Percentiles rank a stretch among this genome's conserved stretches.
Conservation (phyloP, 2,888 invertebrate genomes). For the Argyresthia albistria region DNA sequence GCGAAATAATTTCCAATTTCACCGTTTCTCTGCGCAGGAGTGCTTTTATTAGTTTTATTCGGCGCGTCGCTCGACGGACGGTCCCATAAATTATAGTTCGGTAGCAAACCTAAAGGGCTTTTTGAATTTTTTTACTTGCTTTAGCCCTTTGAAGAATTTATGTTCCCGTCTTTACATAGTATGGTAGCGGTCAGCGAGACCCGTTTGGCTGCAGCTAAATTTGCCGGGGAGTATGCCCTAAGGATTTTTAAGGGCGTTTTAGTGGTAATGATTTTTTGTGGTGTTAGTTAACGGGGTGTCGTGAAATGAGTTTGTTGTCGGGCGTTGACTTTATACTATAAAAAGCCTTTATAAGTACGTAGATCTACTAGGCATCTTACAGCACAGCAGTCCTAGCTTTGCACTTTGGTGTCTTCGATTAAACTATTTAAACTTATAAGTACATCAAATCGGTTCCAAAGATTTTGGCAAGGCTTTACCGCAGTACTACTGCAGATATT, state of each 20-base stretch:
- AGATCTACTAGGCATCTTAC: neutral
- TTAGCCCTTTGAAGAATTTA: constrained; percentile 70
- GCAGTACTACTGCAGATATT: no score
- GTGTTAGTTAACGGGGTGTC: neutral
- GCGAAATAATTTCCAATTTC: constrained; percentile 71
- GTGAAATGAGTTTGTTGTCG: neutral
- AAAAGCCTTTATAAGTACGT: neutral
- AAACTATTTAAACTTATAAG: no score
- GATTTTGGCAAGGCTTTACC: no score
- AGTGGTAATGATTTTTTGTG: no score
- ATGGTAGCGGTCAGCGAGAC: constrained; percentile 56
- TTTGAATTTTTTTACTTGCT: constrained; percentile 56
- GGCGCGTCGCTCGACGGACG: constrained; percentile 42
- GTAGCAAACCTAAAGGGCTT: constrained; percentile 68
- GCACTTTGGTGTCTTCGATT: no score
- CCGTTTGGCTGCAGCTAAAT: constrained; percentile 22
- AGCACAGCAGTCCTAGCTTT: no score
- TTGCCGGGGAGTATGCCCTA: neutral
- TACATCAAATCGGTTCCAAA: no score
- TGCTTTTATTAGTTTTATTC: constrained; percentile 40
- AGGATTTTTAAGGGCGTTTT: no score
- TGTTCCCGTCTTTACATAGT: constrained; percentile 68
- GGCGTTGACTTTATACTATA: neutral
- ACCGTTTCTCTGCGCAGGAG: constrained; percentile 61
- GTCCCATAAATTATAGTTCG: constrained; percentile 71